Percentiles rank a stretch among this genome's conserved stretches.
These are phyloP conservation scores for Pteruthius melanotis DNA, from an alignment of 2,113 vertebrate species.

Conservation along the genomic window DNA sequence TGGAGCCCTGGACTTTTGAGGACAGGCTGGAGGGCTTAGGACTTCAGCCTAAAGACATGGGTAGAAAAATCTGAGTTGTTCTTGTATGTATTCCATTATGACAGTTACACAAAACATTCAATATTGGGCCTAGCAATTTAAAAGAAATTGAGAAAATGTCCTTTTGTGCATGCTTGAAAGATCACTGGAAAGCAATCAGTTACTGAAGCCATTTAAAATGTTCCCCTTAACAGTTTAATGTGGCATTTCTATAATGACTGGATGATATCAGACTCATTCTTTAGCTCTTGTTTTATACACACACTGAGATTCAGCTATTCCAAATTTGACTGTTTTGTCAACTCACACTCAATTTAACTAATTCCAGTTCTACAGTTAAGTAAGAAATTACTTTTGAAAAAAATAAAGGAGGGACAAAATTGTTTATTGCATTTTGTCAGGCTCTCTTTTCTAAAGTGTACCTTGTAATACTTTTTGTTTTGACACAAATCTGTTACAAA, in stretches of 20 bases:
- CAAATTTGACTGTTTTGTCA: not conserved
- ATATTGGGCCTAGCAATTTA: not conserved
- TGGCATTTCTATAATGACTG: not conserved
- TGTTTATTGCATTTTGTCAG: not conserved
- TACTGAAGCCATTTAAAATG: not conserved
- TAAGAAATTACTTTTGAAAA: not conserved
- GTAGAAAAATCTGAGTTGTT: not conserved
- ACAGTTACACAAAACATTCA: not conserved
- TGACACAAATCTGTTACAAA: not conserved
- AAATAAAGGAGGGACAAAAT: not conserved
- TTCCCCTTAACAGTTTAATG: not conserved
- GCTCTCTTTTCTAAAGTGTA: not conserved
- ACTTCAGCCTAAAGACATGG: not conserved
- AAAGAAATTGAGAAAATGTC: not conserved
- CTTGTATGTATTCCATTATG: not conserved
- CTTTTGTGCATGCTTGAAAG: not conserved
- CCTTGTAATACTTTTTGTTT: not conserved
- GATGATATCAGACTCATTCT: not conserved
- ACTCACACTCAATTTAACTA: not conserved
- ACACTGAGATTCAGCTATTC: not conserved
- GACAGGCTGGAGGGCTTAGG: not conserved
- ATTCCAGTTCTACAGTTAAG: not conserved
- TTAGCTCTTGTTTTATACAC: not conserved
- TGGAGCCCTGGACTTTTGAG: not conserved
- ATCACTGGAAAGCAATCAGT: not conserved